phyloP scores from a whole-genome alignment of 92 coral and sea anemone species.

The Blastomussa wellsi region DNA sequence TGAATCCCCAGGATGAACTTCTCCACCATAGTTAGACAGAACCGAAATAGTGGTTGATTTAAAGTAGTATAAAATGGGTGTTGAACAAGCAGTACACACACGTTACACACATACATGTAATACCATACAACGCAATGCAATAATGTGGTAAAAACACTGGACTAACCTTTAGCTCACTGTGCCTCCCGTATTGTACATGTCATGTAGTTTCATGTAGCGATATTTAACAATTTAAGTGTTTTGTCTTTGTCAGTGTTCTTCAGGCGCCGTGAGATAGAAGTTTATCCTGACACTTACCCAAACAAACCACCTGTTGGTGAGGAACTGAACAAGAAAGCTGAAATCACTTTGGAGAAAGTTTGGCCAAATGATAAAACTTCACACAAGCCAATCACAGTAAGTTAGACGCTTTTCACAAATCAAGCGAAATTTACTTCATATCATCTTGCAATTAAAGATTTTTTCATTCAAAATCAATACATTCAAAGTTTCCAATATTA shows the following conservation, averaged over 20 bases:
- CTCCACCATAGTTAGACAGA: too few species aligned
- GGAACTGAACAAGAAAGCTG: slow-evolving; percentile 91
- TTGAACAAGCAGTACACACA: too few species aligned
- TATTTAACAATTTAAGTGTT: too few species aligned
- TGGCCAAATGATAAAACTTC: slow-evolving; percentile 98
- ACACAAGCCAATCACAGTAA: slow-evolving; percentile 86
- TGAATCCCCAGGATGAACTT: too few species aligned
- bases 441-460: not conserved
- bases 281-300: slow-evolving; percentile 89
- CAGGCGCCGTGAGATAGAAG: slow-evolving; percentile 97
- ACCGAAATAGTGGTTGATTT: not conserved
- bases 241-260: slow-evolving; percentile 65
- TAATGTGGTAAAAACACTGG: too few species aligned
- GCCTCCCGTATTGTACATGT: too few species aligned
- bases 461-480: not conserved
- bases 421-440: not conserved
- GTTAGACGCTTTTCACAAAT: not conserved
- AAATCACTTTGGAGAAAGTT: slow-evolving; percentile 85
- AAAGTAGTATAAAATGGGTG: not conserved
- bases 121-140: too few species aligned
- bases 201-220: too few species aligned
- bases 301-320: slow-evolving; percentile 93
- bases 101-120: too few species aligned
- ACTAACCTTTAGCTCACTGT: too few species aligned
- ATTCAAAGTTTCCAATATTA: too few species aligned